Percentiles rank a stretch among this genome's conserved stretches.
These are phyloP conservation scores for Caenorhabditis angaria DNA, from an alignment of 2,888 invertebrate species.

Conservation along the genomic window DNA sequence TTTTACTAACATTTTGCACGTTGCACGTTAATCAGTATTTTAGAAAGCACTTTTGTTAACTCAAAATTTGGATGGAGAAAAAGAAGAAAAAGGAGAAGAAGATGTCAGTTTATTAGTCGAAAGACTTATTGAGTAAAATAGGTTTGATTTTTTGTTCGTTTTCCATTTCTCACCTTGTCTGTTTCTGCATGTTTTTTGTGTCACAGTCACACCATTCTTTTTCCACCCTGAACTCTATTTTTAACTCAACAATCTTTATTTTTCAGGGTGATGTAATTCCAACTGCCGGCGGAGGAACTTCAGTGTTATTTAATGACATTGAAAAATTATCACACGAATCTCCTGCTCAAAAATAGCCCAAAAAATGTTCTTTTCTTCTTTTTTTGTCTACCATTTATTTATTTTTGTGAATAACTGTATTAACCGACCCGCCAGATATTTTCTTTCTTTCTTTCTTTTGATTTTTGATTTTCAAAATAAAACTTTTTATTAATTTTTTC, in stretches of 20 bases:
- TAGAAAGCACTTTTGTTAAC: background rate
- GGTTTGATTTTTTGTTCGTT: background rate
- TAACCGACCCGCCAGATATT: background rate
- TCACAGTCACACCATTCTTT: too few species aligned
- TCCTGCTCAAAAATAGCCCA: background rate
- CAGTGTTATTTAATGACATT: conserved; percentile 91
- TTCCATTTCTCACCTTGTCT: background rate
- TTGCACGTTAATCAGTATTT: too few species aligned
- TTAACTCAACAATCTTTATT: background rate
- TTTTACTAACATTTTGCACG: background rate
- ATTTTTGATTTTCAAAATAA: background rate
- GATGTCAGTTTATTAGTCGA: background rate
- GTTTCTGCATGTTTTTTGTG: background rate
- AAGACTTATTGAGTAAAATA: conserved; percentile 1
- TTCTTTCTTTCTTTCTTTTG: too few species aligned
- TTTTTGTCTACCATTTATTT: background rate
- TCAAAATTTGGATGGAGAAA: background rate
- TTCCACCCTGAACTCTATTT: background rate
- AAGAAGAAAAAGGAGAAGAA: background rate
- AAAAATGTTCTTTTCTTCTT: background rate
- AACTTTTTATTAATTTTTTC: background rate
- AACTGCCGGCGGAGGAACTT: conserved; percentile 92
- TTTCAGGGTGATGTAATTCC: conserved; percentile 87
- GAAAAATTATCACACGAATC: conserved; percentile 76
- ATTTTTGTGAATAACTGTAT: conserved; percentile 5